Percentiles rank a stretch among this genome's conserved stretches.
These are phyloP conservation scores for Acleris sparsana DNA, from an alignment of 2,888 invertebrate species.

Conservation along the genomic window DNA sequence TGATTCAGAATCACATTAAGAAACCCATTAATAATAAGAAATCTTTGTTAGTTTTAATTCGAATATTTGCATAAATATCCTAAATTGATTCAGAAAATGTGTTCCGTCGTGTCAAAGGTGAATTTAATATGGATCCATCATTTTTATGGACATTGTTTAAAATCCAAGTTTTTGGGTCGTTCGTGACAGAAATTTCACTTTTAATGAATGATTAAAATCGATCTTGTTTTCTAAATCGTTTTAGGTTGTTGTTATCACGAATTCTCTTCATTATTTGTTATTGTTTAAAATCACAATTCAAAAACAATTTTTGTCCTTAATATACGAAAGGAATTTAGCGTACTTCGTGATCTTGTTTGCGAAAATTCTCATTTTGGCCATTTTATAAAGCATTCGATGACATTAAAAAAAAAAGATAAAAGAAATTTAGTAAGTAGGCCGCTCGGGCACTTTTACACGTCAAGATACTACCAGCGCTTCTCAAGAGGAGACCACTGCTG, in stretches of 20 bases:
- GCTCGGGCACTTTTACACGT: no score
- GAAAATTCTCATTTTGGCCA: no score
- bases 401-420: no score
- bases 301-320: no score
- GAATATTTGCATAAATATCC: conserved; percentile 28
- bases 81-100: conserved; percentile 26
- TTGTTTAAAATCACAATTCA: not conserved
- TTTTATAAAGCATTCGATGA: no score
- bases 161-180: conserved; percentile 19
- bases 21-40: conserved; percentile 14
- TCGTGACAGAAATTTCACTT: conserved; percentile 25
- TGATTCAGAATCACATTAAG: conserved; percentile 6
- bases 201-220: conserved; percentile 18
- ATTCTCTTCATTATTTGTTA: not conserved
- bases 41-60: conserved; percentile 20
- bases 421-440: no score
- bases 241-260: conserved; percentile 3
- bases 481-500: no score
- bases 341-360: no score
- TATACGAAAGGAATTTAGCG: no score
- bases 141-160: conserved; percentile 28
- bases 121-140: conserved; percentile 17
- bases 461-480: no score
- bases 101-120: conserved; percentile 11
- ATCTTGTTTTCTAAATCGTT: conserved; percentile 20